These are phyloP conservation scores for Salarias fasciatus DNA, from an alignment of 2,797 vertebrate genomes.

Conservation along the genomic window DNA sequence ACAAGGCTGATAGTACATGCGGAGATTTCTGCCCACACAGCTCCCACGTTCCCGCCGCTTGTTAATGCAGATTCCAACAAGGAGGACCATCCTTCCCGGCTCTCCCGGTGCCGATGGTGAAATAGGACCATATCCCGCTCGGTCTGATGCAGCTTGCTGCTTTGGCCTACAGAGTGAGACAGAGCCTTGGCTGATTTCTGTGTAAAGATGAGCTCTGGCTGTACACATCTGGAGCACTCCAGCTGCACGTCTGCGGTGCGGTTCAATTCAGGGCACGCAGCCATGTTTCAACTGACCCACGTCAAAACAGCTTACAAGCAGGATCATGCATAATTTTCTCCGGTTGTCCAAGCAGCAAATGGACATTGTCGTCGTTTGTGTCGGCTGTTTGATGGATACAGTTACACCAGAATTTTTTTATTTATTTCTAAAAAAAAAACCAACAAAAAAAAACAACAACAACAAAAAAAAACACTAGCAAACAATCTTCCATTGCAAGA, in stretches of 20 bases:
- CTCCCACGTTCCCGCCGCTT: slow-evolving; percentile 55
- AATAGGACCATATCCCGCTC: slow-evolving; percentile 57
- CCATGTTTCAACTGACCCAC: slow-evolving; percentile 63
- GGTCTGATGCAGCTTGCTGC: slow-evolving; percentile 61
- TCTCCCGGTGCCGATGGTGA: slow-evolving; percentile 55
- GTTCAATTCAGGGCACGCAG: slow-evolving; percentile 57
- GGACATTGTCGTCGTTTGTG: slow-evolving; percentile 65
- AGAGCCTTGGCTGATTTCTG: slow-evolving; percentile 33
- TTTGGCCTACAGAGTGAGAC: slow-evolving; percentile 42
- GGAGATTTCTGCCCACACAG: slow-evolving; percentile 51
- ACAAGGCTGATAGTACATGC: slow-evolving; percentile 39
- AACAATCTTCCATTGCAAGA: no score
- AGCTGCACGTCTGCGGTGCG: slow-evolving; percentile 60
- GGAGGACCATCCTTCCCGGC: slow-evolving; percentile 48
- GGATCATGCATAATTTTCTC: slow-evolving; percentile 70
- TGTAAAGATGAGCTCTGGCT: slow-evolving; percentile 59
- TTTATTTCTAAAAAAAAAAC: slow-evolving; percentile 13
- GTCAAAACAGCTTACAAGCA: slow-evolving; percentile 70
- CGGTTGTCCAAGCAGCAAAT: slow-evolving; percentile 74
- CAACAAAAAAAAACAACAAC: no score
- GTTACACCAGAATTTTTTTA: slow-evolving; percentile 21
- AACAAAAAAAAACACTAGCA: no score
- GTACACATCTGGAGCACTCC: slow-evolving; percentile 75
- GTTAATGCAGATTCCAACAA: slow-evolving; percentile 62
- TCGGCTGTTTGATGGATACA: slow-evolving; percentile 35